These are phyloP conservation scores for Helarctos malayanus DNA, from an alignment of 2,797 vertebrate species.

Conservation along the genomic window DNA sequence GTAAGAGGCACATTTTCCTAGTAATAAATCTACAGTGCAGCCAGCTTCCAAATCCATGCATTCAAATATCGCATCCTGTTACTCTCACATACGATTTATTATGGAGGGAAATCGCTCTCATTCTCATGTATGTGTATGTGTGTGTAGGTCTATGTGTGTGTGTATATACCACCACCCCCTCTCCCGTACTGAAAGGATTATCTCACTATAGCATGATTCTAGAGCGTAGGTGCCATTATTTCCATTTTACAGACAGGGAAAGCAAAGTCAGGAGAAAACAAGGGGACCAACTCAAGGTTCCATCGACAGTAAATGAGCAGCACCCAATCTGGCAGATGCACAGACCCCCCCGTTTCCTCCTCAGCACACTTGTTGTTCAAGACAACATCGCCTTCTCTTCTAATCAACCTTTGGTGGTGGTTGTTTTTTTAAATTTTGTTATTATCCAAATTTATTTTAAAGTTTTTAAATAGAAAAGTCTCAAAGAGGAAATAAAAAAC, in stretches of 20 bases:
- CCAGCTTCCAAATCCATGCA: neutral
- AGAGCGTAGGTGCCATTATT: neutral
- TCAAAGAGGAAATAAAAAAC: neutral
- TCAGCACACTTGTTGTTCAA: neutral
- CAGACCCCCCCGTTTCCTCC: neutral
- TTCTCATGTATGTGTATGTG: neutral
- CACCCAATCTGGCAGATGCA: neutral
- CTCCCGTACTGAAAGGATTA: neutral
- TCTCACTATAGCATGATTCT: neutral
- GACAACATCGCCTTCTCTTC: neutral
- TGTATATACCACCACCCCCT: too few species aligned
- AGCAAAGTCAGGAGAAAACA: neutral
- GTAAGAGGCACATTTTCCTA: neutral
- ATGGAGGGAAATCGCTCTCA: neutral
- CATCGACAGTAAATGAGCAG: neutral
- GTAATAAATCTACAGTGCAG: neutral
- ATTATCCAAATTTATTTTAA: neutral
- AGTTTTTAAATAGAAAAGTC: neutral
- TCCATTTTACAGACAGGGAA: neutral
- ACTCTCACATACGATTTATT: neutral
- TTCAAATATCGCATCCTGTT: neutral
- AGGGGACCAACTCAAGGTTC: neutral
- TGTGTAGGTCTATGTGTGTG: neutral
- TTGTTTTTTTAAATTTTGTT: neutral
- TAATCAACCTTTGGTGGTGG: neutral